phyloP scores from a whole-genome alignment of 1,140 invertebrate species.

The Mycetomoellerius zeteki region DNA sequence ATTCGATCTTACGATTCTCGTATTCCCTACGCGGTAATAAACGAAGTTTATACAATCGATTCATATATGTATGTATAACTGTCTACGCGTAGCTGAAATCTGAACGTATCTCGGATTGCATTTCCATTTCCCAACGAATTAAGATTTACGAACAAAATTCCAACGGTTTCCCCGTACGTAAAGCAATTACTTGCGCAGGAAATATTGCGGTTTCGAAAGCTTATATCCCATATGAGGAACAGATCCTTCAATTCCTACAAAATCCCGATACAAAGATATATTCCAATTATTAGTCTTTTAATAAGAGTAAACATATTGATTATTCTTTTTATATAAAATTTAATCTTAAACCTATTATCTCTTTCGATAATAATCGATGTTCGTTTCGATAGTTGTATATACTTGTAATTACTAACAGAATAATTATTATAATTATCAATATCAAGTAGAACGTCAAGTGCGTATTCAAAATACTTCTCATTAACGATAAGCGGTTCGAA shows the following conservation, averaged over 20 bases:
- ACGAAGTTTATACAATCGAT: constrained; percentile 34
- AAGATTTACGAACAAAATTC: constrained; percentile 61
- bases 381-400: not conserved
- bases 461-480: not conserved
- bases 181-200: constrained; percentile 37
- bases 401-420: not conserved
- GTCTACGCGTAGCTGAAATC: constrained; percentile 38
- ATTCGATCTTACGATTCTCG: constrained; percentile 13
- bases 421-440: constrained; percentile 11
- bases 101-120: constrained; percentile 14
- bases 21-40: constrained; percentile 36
- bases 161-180: not conserved
- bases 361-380: not conserved
- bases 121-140: constrained; percentile 57
- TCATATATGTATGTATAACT: not conserved
- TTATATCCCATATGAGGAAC: not conserved
- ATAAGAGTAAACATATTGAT: not conserved
- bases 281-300: not conserved
- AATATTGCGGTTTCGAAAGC: constrained; percentile 29
- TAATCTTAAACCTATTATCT: not conserved
- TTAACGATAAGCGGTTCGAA: not conserved
- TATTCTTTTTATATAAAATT: not conserved
- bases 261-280: not conserved
- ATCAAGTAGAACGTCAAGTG: not conserved
- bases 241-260: constrained; percentile 12